These are phyloP conservation scores for Aplysina aerophoba DNA, from an alignment of 37 sponge, comb jelly and placozoan genomes.

Conservation along the genomic window DNA sequence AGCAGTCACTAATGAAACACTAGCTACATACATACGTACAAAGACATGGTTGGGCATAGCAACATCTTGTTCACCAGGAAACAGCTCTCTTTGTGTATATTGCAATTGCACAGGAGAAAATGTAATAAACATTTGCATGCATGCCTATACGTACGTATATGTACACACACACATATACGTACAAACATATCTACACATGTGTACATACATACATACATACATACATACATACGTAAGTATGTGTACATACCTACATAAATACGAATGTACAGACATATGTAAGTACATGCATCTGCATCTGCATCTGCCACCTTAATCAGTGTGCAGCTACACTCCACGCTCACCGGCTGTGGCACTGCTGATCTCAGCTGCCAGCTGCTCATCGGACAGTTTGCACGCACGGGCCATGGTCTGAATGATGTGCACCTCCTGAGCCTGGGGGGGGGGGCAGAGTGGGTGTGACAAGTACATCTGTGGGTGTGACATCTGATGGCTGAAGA, in stretches of 20 bases:
- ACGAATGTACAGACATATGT: neutral
- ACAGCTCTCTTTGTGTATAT: too few relatives aligned
- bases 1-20: neutral
- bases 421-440: neutral
- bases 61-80: too few relatives aligned
- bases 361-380: conserved; percentile 1
- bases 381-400: neutral
- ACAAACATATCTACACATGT: conserved; percentile 1
- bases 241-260: neutral
- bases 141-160: neutral
- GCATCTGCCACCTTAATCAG: too few relatives aligned
- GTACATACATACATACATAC: neutral
- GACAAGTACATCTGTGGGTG: too few relatives aligned
- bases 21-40: conserved; percentile 6
- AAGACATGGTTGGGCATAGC: too few relatives aligned
- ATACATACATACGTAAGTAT: neutral
- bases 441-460: too few relatives aligned
- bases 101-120: too few relatives aligned
- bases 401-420: neutral
- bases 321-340: too few relatives aligned
- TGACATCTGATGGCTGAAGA: too few relatives aligned
- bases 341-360: neutral
- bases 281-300: neutral
- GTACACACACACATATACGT: conserved; percentile 27
- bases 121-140: too few relatives aligned